Evolutionary conservation across 2,797 vertebrate genomes (phyloP).

Genomic region (Chaetophractus vellerosus): DNA sequence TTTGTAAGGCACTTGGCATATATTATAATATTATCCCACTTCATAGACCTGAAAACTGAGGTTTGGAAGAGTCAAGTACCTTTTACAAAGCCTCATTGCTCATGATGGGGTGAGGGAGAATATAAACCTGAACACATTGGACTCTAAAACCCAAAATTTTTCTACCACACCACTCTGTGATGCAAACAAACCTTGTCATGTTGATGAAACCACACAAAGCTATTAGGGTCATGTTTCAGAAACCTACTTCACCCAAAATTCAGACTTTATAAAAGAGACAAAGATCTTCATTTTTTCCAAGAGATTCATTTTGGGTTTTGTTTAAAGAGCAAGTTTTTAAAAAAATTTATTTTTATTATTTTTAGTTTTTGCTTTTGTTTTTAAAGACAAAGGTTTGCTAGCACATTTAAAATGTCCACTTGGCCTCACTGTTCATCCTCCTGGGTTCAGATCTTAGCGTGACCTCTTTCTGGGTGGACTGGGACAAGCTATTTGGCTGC

Average conservation of each 20-base stretch:
- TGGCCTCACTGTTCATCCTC: not conserved
- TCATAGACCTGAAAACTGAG: not conserved
- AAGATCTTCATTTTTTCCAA: not conserved
- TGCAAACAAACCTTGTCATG: not conserved
- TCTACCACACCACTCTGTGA: not conserved
- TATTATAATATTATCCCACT: not conserved
- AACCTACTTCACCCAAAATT: not conserved
- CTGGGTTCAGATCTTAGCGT: not conserved
- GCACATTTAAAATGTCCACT: not conserved
- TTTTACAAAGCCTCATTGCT: not conserved
- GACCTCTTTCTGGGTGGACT: not conserved
- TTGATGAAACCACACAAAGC: not conserved
- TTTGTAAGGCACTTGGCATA: not conserved
- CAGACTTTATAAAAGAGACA: not conserved
- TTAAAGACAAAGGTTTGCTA: not conserved
- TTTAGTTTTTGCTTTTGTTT: no score
- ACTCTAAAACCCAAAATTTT: not conserved
- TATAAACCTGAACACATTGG: not conserved
- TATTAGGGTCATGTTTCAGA: not conserved
- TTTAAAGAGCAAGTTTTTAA: not conserved
- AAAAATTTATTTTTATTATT: no score
- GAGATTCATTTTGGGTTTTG: not conserved
- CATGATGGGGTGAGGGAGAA: not conserved
- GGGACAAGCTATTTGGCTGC: not conserved
- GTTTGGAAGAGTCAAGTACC: not conserved